phyloP scores from a whole-genome alignment of 1,140 invertebrate genomes.

The Theocolax elegans region DNA sequence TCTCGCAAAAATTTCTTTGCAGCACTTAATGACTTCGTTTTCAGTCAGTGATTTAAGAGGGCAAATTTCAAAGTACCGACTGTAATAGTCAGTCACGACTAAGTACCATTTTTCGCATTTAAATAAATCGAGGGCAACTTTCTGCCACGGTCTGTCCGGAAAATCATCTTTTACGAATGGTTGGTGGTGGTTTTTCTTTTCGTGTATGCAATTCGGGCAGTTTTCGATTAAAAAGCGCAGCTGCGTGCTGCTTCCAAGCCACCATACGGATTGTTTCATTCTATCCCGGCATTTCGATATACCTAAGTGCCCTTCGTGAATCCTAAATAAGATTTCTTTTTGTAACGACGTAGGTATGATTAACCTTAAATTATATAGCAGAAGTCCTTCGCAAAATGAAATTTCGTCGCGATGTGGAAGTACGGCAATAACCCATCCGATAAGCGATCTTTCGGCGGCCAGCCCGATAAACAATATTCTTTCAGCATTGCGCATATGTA shows the following conservation, averaged over 20 bases:
- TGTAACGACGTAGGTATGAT: no score
- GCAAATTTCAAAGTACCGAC: slow-evolving; percentile 19
- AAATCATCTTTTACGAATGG: slow-evolving; percentile 45
- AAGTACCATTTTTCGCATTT: slow-evolving; percentile 42
- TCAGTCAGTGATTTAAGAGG: no score
- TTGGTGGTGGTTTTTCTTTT: background rate
- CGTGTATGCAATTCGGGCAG: slow-evolving; percentile 60
- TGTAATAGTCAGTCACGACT: slow-evolving; percentile 43
- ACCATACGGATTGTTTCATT: slow-evolving; percentile 44
- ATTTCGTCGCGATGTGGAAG: no score
- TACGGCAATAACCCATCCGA: no score
- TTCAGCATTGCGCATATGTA: background rate
- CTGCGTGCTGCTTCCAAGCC: slow-evolving; percentile 43
- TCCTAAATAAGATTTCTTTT: no score
- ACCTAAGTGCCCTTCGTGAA: slow-evolving; percentile 47
- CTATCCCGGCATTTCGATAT: slow-evolving; percentile 47
- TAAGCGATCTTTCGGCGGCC: background rate
- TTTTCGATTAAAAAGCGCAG: slow-evolving; percentile 44
- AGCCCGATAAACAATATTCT: background rate
- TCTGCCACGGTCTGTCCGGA: no score
- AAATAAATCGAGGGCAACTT: slow-evolving; percentile 54
- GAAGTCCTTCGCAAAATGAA: no score
- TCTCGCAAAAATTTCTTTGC: no score
- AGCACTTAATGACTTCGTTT: no score
- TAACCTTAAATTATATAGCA: no score